Conservation (phyloP, 1,140 invertebrate genomes). For the Ganaspis sp. region DNA sequence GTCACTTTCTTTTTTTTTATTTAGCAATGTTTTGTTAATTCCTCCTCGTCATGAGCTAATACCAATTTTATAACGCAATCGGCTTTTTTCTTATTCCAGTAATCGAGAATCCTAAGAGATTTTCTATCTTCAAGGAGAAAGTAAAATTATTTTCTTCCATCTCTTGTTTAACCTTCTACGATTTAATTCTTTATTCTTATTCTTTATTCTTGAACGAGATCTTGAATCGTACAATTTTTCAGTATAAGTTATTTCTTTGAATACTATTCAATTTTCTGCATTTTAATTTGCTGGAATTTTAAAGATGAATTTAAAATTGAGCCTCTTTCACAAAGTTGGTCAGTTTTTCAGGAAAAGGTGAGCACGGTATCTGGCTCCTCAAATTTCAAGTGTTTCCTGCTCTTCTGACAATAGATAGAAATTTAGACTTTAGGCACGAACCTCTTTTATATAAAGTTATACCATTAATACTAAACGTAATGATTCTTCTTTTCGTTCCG, state of each 20-base stretch:
- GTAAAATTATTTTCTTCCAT: conserved; percentile 5
- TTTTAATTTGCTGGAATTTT: too few species aligned
- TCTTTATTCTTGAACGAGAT: too few species aligned
- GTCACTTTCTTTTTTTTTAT: background rate
- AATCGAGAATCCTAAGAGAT: conserved; percentile 4
- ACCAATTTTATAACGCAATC: conserved; percentile 3
- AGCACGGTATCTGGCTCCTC: too few species aligned
- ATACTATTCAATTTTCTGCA: too few species aligned
- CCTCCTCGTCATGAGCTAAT: conserved; percentile 8
- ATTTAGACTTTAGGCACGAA: background rate
- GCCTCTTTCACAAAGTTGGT: too few species aligned
- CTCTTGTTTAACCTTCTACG: background rate
- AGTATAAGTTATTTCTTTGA: too few species aligned
- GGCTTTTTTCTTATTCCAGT: background rate
- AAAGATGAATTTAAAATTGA: too few species aligned
- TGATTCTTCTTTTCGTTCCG: background rate
- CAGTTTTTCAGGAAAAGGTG: too few species aligned
- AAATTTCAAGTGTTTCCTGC: background rate
- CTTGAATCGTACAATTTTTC: too few species aligned
- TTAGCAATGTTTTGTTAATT: conserved; percentile 6
- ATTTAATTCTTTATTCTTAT: too few species aligned
- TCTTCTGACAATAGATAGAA: background rate
- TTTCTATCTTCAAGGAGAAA: background rate
- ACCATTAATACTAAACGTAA: background rate
- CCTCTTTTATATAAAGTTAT: background rate